Percentiles rank a stretch among this genome's conserved stretches.
Conservation (phyloP, 1,140 invertebrate genomes). For the Phymorhynchus buccinoides region DNA sequence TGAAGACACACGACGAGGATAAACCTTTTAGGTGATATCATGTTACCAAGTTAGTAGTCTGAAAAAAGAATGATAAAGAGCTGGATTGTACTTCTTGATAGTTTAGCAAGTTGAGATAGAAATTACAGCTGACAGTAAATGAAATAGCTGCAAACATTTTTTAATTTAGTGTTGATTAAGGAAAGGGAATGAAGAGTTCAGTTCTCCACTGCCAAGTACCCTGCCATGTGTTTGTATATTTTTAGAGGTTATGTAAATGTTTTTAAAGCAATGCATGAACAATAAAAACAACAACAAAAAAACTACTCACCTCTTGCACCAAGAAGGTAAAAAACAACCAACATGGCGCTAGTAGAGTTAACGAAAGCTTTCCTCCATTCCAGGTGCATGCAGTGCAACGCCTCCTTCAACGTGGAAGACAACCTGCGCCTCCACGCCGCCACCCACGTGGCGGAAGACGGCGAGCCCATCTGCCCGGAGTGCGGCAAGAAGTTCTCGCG, state of each 20-base stretch:
- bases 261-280: too few relatives aligned
- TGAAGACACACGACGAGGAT: slow-evolving; percentile 78
- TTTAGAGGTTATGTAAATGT: too few relatives aligned
- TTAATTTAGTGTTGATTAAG: background rate
- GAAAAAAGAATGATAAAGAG: too few relatives aligned
- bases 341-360: too few relatives aligned
- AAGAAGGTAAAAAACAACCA: too few relatives aligned
- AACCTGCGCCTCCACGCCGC: slow-evolving; percentile 80
- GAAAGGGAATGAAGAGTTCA: background rate
- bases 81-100: too few relatives aligned
- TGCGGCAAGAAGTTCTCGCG: slow-evolving; percentile 80
- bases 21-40: slow-evolving; percentile 76
- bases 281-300: too few relatives aligned
- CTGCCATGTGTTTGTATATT: too few relatives aligned
- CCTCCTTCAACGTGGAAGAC: slow-evolving; percentile 79
- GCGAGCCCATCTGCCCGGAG: slow-evolving; percentile 77
- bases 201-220: too few relatives aligned
- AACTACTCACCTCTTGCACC: too few relatives aligned
- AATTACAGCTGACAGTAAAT: background rate
- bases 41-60: too few relatives aligned
- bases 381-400: slow-evolving; percentile 77
- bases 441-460: slow-evolving; percentile 74
- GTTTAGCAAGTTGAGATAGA: too few relatives aligned
- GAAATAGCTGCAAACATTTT: background rate
- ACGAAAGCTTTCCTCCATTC: background rate